Base-by-base conservation (phyloP, 2,888 invertebrate species). In the Chalcis sispes region DNA sequence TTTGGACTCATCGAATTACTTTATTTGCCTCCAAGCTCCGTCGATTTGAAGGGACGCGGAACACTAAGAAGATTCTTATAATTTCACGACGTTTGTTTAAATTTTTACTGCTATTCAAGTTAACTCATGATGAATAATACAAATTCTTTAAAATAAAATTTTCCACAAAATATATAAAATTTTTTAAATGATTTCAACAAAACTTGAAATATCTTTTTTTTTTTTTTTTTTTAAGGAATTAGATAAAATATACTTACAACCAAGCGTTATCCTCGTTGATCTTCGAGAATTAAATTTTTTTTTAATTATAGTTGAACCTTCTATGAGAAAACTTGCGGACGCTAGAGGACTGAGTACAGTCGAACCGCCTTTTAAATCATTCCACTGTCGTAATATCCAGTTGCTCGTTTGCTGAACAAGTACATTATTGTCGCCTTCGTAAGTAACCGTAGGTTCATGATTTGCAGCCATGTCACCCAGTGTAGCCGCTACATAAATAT, bases 401-500 rank as follows among this genome's bases (percentile, higher is more conserved):
- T 97, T 97, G 84, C 95, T 95, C 0, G 96, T 93, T 89, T 97
- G 97, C 85, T 97, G 97, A 0, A 95, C 92, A 2, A 98, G 90
- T 25, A 98, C 97, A 89, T 95, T 97, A 89, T 98, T 98, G 89
- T 98, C 97, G 0, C 98, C 97, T 88, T 98, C 98, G 88, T 96
- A 97, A 0, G 98, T 98, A 71, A 95, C 95, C 50, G 95, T 94
- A 0, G 97, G 95, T 88, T 98, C 98, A 88, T 96, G 95, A 88
- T 95, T 95, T 85, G 93, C 93, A 10, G 96, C 91, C 77, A 98
- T 90, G 79, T 95, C 94, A 42, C 97, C 97, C 27, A 98, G 90
- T 81, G 96, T 94, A 20, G 96, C 92, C n/a, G 94, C 93, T 93
- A 86, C 65, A 66, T 54, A 54, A 23, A 18, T 42, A n/a, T 27